Conservation (phyloP, 2,797 vertebrate genomes). For the Labroides dimidiatus region DNA sequence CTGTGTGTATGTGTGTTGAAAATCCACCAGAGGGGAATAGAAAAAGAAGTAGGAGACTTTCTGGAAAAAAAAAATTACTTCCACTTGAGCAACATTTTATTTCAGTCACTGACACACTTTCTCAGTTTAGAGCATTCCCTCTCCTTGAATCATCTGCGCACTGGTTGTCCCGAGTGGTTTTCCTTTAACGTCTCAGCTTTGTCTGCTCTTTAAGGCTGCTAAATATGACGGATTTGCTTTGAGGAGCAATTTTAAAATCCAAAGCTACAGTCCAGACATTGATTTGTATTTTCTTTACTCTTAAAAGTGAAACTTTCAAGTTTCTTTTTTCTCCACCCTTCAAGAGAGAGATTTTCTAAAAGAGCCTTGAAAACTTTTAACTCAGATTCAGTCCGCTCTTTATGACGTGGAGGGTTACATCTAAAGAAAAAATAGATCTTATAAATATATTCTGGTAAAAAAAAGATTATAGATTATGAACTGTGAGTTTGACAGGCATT, state of each 20-base stretch:
- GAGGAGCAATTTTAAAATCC: slow-evolving; percentile 11
- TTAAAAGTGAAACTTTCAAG: not conserved
- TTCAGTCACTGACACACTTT: slow-evolving; percentile 62
- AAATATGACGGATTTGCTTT: slow-evolving; percentile 13
- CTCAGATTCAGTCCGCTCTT: not conserved
- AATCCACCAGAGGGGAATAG: slow-evolving; percentile 46
- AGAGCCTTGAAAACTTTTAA: not conserved
- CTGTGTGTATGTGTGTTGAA: slow-evolving; percentile 37
- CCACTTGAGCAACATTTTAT: slow-evolving; percentile 34
- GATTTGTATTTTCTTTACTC: slow-evolving; percentile 21
- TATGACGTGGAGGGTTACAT: not conserved
- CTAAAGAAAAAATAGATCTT: not conserved
- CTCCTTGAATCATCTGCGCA: slow-evolving; percentile 30
- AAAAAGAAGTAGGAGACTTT: slow-evolving; percentile 6
- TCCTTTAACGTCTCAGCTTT: slow-evolving; percentile 20
- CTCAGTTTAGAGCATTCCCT: slow-evolving; percentile 4
- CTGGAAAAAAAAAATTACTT: not conserved
- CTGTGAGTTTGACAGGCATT: not conserved
- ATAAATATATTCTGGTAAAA: not conserved
- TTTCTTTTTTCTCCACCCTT: not conserved
- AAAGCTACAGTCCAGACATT: slow-evolving; percentile 1
- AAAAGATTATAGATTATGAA: not conserved
- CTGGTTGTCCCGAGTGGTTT: slow-evolving; percentile 24
- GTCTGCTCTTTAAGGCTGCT: slow-evolving; percentile 14
- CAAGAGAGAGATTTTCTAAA: not conserved